Base-by-base conservation (phyloP, 1,140 invertebrate genomes). In the Holotrichia oblita region DNA sequence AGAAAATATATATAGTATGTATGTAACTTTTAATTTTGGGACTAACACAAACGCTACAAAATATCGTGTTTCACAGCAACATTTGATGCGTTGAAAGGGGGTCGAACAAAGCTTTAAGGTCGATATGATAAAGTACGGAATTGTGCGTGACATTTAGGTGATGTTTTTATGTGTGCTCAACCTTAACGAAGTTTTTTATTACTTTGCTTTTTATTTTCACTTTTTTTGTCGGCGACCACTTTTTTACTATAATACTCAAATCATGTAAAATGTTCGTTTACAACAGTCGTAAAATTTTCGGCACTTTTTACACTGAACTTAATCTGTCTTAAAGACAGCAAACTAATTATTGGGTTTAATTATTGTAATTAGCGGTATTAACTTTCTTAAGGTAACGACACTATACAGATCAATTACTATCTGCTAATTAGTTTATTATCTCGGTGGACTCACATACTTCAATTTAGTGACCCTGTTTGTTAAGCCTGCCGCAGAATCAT, bases 231-330 rank as follows among this genome's bases (percentile, higher is more conserved):
- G 2, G 48, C 14, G 48, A 14, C 6, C 48, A 17, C 48, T 14
- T n/a, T 34, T 34, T 55, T 55, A 55, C 48, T 55, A 17, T 55
- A n/a, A 55, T 55, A 7, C 48, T 2, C 12, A 55, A 55, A 55
- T 55, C 48, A 55, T 55, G 48, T 55, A 55, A 55, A 55, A 55
- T 55, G 48, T 55, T 55, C 48, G n/a, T 55, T 55, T 55, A 55
- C 14, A 55, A 17, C 6, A n/a, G 12, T 55, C 48, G 48, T 55
- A 55, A 55, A 55, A 55, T 55, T 6, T 14, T 55, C 48, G 48
- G 17, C 48, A 17, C n/a, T 17, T 17, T 55, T 55, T 55, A n/a
- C n/a, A 6, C 0, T 55, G 48, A 55, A 55, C 17, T 55, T 17
- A 14, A 55, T n/a, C n/a, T n/a, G 48, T n/a, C 48, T 55, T 55